A percentile compares a stretch with the other conserved stretches of the same genome.
Evolutionary conservation across 2,888 invertebrate genomes (phyloP).

Genomic region (Gastrophysa polygoni): DNA sequence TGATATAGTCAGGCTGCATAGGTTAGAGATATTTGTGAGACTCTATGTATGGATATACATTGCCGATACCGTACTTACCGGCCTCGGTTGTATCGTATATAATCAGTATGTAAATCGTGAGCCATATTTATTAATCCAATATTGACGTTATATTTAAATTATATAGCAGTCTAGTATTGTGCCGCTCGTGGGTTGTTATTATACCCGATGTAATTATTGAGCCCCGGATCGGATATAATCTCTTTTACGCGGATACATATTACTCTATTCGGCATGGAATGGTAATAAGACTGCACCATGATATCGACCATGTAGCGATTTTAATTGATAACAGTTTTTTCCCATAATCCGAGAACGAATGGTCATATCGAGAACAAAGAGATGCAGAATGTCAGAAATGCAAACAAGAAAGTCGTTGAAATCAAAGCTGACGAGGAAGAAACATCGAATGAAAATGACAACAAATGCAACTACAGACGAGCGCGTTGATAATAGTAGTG

Average conservation of each 20-base stretch:
- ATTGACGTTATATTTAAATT: conserved; percentile 55
- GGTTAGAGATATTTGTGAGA: neutral
- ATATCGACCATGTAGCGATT: neutral
- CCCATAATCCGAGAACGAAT: neutral
- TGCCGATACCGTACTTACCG: conserved; percentile 29
- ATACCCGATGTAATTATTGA: conserved; percentile 50
- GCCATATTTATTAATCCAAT: conserved; percentile 57
- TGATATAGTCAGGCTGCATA: no score
- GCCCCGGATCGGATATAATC: conserved; percentile 13
- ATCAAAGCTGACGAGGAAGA: no score
- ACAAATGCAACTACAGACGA: no score
- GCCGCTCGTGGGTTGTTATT: conserved; percentile 49
- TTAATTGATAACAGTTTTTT: neutral
- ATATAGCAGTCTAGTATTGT: conserved; percentile 54
- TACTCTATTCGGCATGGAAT: conserved; percentile 19
- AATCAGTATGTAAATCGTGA: conserved; percentile 59
- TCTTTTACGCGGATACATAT: conserved; percentile 9
- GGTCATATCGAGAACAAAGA: neutral
- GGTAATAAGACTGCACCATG: conserved; percentile 12
- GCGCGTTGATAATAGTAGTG: no score
- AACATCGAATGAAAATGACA: no score
- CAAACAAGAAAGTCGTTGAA: no score
- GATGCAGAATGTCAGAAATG: neutral
- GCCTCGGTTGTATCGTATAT: conserved; percentile 41
- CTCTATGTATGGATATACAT: neutral